Percentiles rank a stretch among this genome's conserved stretches.
phyloP scores from a whole-genome alignment of 1,140 invertebrate species.

The Macrostomum lignano region DNA sequence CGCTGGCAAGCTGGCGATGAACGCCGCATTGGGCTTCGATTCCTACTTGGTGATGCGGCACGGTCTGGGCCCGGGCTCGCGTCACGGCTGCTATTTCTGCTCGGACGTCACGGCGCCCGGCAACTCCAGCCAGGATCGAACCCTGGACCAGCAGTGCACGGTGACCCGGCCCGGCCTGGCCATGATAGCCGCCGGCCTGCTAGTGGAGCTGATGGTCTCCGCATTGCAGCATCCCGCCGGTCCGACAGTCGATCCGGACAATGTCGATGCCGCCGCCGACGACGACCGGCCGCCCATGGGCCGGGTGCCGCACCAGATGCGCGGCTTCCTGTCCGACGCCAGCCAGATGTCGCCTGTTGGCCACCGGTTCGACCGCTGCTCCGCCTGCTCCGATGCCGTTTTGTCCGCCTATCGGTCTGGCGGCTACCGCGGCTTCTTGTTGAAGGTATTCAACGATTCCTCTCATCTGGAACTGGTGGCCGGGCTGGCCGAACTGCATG shows the following conservation, averaged over 20 bases:
- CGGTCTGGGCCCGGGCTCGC: constrained; percentile 36
- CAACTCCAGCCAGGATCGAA: constrained; percentile 45
- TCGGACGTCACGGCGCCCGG: constrained; percentile 91
- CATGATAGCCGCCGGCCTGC: constrained; percentile 56
- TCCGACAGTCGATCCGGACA: no score
- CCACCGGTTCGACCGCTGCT: no score
- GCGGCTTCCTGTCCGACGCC: no score
- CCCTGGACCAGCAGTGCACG: constrained; percentile 90
- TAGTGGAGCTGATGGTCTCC: constrained; percentile 60
- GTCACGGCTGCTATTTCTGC: constrained; percentile 91
- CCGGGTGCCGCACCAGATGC: no score
- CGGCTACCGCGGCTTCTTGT: constrained; percentile 48
- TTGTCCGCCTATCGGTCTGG: no score
- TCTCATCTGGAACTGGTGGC: constrained; percentile 57
- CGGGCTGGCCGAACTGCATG: constrained; percentile 48
- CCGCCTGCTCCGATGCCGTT: no score
- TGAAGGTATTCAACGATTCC: constrained; percentile 52
- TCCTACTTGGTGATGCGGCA: constrained; percentile 87
- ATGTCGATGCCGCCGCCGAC: no score
- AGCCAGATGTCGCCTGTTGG: no score
- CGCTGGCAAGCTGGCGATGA: constrained; percentile 58
- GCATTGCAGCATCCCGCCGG: constrained; percentile 51
- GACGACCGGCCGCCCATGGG: no score
- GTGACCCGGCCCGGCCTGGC: constrained; percentile 78
- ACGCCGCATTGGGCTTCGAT: constrained; percentile 84